Conservation (phyloP, 1,140 invertebrate species). For the Sycophaga agraensis region DNA sequence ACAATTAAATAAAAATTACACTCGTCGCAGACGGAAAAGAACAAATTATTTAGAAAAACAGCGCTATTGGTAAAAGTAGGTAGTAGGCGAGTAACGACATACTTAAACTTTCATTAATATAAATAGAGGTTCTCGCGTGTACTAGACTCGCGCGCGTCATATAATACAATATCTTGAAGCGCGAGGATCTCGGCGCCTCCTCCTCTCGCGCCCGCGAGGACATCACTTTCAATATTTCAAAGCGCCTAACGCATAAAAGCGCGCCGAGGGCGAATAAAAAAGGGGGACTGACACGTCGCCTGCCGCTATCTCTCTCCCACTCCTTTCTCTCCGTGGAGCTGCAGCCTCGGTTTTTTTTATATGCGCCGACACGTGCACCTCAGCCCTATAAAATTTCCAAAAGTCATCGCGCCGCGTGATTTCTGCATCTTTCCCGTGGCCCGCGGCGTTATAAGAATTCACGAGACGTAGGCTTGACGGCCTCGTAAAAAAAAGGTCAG, state of each 20-base stretch:
- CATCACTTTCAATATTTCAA: conserved; percentile 19
- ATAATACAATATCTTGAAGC: too few species aligned
- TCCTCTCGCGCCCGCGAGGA: not conserved
- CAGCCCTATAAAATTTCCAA: conserved; percentile 23
- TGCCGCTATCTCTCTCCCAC: too few species aligned
- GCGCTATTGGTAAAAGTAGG: too few species aligned
- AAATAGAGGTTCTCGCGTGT: too few species aligned
- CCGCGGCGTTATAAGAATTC: conserved; percentile 24
- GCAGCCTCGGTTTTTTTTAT: conserved; percentile 9
- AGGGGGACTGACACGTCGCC: not conserved
- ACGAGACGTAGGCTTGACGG: conserved; percentile 24
- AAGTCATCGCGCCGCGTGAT: conserved; percentile 29
- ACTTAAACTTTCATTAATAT: too few species aligned
- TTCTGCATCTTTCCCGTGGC: conserved; percentile 14
- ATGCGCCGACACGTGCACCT: conserved; percentile 8
- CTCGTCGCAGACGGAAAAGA: too few species aligned
- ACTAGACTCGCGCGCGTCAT: too few species aligned
- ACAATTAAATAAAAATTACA: too few species aligned
- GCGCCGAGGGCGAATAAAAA: not conserved
- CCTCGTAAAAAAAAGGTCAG: conserved; percentile 24
- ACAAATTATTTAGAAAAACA: too few species aligned
- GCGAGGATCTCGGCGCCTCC: too few species aligned
- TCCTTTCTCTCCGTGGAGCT: not conserved
- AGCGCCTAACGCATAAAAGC: not conserved
- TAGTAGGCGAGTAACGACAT: too few species aligned